Conservation (phyloP, 2,797 vertebrate genomes). For the Anguilla pacifica region DNA sequence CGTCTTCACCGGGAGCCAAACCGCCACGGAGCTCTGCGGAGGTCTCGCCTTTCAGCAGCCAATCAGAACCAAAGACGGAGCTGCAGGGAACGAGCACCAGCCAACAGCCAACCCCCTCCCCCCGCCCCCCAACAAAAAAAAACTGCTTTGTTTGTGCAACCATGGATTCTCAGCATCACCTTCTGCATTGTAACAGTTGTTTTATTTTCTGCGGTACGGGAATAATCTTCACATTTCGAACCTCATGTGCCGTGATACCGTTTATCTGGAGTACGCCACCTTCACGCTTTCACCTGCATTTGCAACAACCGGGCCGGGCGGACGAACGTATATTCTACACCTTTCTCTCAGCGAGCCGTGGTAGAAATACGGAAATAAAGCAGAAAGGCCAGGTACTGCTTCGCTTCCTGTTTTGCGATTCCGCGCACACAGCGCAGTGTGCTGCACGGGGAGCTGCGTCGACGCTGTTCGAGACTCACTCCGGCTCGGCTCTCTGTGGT, state of each 20-base stretch:
- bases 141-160: too few species aligned
- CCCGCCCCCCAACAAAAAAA: background rate
- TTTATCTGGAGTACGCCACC: background rate
- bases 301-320: too few species aligned
- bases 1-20: conserved; percentile 31
- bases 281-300: background rate
- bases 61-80: background rate
- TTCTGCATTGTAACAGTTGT: too few species aligned
- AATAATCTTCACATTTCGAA: background rate
- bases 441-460: background rate
- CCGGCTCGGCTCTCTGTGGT: background rate
- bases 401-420: background rate
- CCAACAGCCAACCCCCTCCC: too few species aligned
- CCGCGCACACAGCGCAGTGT: background rate
- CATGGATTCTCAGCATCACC: too few species aligned
- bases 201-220: background rate
- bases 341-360: background rate
- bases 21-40: background rate
- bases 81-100: background rate
- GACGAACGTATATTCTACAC: background rate
- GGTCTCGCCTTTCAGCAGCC: background rate
- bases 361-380: background rate
- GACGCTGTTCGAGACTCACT: background rate
- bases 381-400: background rate
- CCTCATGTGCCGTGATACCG: background rate